These are phyloP conservation scores for Gibbula magus DNA, from an alignment of 2,888 invertebrate genomes.

Conservation along the genomic window DNA sequence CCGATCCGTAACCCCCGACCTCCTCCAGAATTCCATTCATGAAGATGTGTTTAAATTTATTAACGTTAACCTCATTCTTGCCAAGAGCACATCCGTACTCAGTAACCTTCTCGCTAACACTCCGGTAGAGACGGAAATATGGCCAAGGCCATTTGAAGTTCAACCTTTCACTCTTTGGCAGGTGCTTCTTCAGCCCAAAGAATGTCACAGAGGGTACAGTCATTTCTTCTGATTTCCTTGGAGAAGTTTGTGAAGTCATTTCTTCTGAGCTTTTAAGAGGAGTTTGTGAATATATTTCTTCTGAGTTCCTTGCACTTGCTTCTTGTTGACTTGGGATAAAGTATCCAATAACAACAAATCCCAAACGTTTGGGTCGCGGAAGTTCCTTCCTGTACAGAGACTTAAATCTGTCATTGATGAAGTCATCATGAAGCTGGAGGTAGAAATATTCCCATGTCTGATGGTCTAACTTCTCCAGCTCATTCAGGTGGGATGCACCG, in stretches of 20 bases:
- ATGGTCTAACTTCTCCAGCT: background rate
- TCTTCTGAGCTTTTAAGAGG: background rate
- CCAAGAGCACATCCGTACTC: background rate
- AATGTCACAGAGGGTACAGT: background rate
- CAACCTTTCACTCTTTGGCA: background rate
- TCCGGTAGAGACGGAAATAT: background rate
- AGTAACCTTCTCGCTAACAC: background rate
- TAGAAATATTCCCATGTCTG: constrained; percentile 6
- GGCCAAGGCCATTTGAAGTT: constrained; percentile 15
- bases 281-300: too few species aligned
- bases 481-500: background rate
- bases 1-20: background rate
- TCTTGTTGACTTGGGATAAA: background rate
- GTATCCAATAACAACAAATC: constrained; percentile 3
- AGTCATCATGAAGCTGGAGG: background rate
- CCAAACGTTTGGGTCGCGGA: constrained; percentile 2
- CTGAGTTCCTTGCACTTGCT: too few species aligned
- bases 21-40: constrained; percentile 16
- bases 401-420: background rate
- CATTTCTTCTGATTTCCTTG: background rate
- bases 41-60: background rate
- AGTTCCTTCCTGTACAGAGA: background rate
- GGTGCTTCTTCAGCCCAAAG: constrained; percentile 3
- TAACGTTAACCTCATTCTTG: background rate
- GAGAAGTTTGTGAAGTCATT: background rate